Evolutionary conservation across 2,113 vertebrate genomes (phyloP), one percentile per base, ranked within the genome.

Genomic region (Phycodurus eques): DNA sequence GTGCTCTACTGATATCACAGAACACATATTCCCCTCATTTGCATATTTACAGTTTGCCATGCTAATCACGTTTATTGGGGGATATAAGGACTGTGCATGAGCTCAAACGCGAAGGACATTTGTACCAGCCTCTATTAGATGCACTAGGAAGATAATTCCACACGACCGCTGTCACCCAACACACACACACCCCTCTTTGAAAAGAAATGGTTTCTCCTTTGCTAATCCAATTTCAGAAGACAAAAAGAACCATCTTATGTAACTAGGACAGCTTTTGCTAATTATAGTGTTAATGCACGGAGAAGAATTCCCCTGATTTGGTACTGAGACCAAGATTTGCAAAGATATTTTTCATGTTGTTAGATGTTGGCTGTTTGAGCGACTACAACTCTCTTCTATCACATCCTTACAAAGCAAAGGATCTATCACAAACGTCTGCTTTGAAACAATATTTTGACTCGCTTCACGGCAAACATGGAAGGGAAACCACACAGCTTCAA

Each of bases 181-280:
- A 44, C 44, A 61, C 59, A 15, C 44, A 62, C 75, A 63, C 76
- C 53, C 53, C 39, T 81, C 81, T 87, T 57, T 75, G 66, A n/a
- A 83, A 85, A 78, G 73, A 75, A 81, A 82, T 68, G 72, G 73
- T 76, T 84, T 67, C 71, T 85, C 75, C 77, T 79, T 77, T 62
- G 47, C 63, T 85, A 86, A 91, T 89, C 85, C 79, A 82, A 88
- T 89, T 90, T 86, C 74, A 83, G 80, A 83, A 86, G 84, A 88
- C 82, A 87, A 86, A 89, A 89, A 83, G 71, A 82, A 68, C 46
- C 17, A 4, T 82, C 82, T 89, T 89, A 87, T 57, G 60, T 85
- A 89, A 89, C 86, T 79, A 78, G 88, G 85, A 77, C 84, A 82
- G 81, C 75, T 79, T 84, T 72, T 73, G 72, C 80, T 89, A 88